A percentile compares a stretch with the other conserved stretches of the same genome.
phyloP scores from a whole-genome alignment of 2,888 invertebrate genomes.

The Cepaea hortensis region DNA sequence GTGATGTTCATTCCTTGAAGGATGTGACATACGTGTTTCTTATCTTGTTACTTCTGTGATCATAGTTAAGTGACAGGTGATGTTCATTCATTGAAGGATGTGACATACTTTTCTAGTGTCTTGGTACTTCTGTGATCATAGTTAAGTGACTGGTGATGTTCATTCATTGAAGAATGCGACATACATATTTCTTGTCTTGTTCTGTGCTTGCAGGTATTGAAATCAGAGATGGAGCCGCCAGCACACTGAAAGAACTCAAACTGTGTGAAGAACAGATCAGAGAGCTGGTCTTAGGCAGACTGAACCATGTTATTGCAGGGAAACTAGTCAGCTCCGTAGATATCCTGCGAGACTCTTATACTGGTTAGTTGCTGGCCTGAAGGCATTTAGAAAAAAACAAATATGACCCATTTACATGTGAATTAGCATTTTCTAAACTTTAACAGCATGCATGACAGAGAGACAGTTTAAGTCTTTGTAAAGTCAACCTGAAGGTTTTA shows the following conservation, averaged over 20 bases:
- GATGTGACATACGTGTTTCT: too few relatives aligned
- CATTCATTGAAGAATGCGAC: too few relatives aligned
- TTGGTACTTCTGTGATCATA: too few relatives aligned
- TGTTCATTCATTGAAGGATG: too few relatives aligned
- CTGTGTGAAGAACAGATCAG: constrained; percentile 82
- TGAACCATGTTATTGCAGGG: constrained; percentile 87
- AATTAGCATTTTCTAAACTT: background rate
- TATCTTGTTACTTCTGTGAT: too few relatives aligned
- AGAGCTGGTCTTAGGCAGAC: constrained; percentile 84
- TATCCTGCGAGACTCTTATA: constrained; percentile 87
- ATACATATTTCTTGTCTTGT: too few relatives aligned
- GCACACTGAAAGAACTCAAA: constrained; percentile 75
- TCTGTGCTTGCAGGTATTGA: constrained; percentile 69
- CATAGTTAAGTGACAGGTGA: too few relatives aligned
- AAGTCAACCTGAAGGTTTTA: too few relatives aligned
- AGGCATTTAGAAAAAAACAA: background rate
- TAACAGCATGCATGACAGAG: background rate
- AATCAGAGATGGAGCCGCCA: constrained; percentile 69
- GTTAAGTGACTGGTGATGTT: too few relatives aligned
- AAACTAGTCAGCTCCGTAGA: constrained; percentile 88
- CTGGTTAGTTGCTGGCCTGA: constrained; percentile 75
- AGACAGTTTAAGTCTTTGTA: too few relatives aligned
- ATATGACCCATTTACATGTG: background rate
- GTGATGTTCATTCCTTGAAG: too few relatives aligned
- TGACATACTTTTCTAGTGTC: too few relatives aligned